These are phyloP conservation scores for Piaya cayana DNA, from an alignment of 2,113 vertebrate species.

Conservation along the genomic window DNA sequence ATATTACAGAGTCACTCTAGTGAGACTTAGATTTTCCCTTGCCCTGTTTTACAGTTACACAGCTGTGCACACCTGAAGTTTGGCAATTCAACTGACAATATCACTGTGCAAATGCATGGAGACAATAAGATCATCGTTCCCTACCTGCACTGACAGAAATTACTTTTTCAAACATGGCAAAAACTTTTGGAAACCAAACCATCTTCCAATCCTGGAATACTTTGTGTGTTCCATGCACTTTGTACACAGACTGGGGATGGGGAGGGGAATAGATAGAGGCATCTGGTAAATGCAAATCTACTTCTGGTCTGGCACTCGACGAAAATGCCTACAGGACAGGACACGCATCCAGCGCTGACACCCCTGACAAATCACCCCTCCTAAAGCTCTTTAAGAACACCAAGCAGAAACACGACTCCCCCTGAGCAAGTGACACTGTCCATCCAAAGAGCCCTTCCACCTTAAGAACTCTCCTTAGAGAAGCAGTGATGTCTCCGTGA, in stretches of 20 bases:
- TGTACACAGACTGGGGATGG: neutral
- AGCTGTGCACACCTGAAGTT: neutral
- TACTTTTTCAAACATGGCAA: neutral
- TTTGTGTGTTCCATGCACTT: neutral
- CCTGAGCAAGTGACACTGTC: neutral
- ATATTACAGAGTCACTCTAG: no score
- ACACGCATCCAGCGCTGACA: neutral
- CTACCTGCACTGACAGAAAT: neutral
- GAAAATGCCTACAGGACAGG: neutral
- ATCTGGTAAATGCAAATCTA: neutral
- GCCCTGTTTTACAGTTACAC: neutral
- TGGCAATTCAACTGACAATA: neutral
- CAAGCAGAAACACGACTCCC: neutral
- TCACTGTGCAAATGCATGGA: neutral
- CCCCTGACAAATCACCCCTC: neutral
- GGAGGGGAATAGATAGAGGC: neutral
- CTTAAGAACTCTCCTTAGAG: neutral
- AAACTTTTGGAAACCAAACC: neutral
- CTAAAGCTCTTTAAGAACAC: neutral
- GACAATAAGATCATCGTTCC: neutral
- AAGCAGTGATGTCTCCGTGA: neutral
- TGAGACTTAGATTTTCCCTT: neutral
- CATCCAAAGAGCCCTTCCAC: neutral
- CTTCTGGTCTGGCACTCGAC: neutral
- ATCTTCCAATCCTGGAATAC: neutral